Base-by-base conservation (phyloP, 2,888 invertebrate genomes). In the Nebria salina region DNA sequence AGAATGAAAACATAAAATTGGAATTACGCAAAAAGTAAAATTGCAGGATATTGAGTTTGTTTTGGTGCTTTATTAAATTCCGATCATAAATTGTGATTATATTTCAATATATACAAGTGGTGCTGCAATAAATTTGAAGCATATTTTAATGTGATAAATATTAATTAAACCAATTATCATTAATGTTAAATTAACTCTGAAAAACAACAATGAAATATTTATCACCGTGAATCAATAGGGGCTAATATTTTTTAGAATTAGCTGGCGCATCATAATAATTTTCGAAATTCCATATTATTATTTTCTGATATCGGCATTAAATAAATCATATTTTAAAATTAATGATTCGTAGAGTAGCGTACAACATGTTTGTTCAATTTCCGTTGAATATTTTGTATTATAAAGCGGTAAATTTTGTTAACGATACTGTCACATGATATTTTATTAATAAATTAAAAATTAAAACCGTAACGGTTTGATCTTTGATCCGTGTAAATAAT, bases 331-430 rank as follows among this genome's bases (percentile, higher is more conserved):
- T 70, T 70, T 70, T 6, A 70, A 66, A 70, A 70, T 70, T 70
- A 70, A 70, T 70, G 70, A 70, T 20, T 11, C 70, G 54, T 54
- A 54, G 54, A 54, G 54, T 54, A 34, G 34, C 34, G 70, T 70
- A 34, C 70, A 34, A 70, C 70, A 70, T 70, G 70, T 54, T 54
- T 54, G 54, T 70, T 70, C 70, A 26, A 70, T 70, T 70, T 70
- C 70, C 70, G 70, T 70, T 70, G 11, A 70, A 70, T 70, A 70
- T 70, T 70, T 70, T 70, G 70, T 26, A 70, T 70, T 26, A 70
- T 70, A 70, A 70, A 25, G 70, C 70, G 15, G 11, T 70, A 70
- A 70, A 70, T 70, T 70, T n/a, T 70, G 13, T 25, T 25, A 70
- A 13, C 34, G 70, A 70, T 70, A 34, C 2, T 70, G 25, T 70